phyloP scores from a whole-genome alignment of 2,113 vertebrate genomes.

The Myrmecobius fasciatus region DNA sequence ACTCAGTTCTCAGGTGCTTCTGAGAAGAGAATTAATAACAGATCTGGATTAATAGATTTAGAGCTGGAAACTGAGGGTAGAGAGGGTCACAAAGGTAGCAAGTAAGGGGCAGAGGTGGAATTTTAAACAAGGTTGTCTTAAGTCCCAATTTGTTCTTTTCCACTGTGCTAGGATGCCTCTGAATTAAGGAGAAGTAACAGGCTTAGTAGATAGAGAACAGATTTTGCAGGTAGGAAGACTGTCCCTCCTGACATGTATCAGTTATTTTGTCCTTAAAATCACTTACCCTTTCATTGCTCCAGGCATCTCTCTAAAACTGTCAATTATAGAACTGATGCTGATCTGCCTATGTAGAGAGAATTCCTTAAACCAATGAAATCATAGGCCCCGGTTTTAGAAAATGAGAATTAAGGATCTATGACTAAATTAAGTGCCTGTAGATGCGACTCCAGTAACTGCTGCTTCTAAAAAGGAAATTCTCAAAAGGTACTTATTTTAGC shows the following conservation, averaged over 20 bases:
- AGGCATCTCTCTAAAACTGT: background rate
- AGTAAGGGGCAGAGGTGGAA: background rate
- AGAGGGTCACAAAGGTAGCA: background rate
- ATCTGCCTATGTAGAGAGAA: background rate
- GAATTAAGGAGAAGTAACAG: background rate
- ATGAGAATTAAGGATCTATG: background rate
- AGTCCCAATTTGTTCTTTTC: background rate
- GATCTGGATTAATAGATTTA: background rate
- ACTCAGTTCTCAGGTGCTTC: background rate
- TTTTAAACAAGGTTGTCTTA: background rate
- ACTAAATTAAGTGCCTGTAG: background rate
- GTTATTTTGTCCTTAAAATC: background rate
- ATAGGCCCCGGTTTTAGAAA: background rate
- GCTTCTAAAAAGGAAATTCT: background rate
- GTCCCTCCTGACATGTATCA: background rate
- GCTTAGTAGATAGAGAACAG: background rate
- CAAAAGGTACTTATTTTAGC: constrained; percentile 15
- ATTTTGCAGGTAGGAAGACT: background rate
- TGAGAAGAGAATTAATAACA: background rate
- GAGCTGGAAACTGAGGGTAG: background rate
- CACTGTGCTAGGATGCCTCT: background rate
- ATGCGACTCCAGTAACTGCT: background rate
- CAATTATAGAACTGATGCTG: background rate
- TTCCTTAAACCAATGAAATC: background rate
- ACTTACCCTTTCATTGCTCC: background rate